A percentile compares a stretch with the other conserved stretches of the same genome.
These are phyloP conservation scores for Callyntrura guangdongensis DNA, from an alignment of 2,888 invertebrate genomes.

Conservation along the genomic window DNA sequence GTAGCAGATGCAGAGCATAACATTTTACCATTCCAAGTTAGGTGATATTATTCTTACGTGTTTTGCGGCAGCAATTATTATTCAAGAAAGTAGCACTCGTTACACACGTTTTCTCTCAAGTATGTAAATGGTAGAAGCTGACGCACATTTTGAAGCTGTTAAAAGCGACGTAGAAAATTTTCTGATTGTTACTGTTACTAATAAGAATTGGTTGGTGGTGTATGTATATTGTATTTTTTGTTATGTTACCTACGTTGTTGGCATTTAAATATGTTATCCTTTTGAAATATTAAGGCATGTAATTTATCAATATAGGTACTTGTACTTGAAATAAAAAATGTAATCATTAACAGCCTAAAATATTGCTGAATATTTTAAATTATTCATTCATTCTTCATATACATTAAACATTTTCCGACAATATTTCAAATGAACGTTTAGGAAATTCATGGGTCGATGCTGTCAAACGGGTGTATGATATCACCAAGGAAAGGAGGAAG, in stretches of 20 bases:
- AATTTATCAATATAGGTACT: neutral
- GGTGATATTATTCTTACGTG: neutral
- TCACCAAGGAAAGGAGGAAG: neutral
- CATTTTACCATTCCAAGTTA: neutral
- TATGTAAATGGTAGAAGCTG: neutral
- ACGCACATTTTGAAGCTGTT: neutral
- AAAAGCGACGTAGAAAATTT: too few relatives aligned
- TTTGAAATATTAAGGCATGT: neutral
- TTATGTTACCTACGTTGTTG: neutral
- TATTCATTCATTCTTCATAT: conserved; percentile 3
- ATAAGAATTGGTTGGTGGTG: too few relatives aligned
- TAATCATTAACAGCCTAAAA: neutral
- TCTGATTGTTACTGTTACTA: too few relatives aligned
- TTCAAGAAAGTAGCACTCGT: neutral
- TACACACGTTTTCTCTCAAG: neutral
- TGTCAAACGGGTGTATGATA: neutral
- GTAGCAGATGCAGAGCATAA: too few relatives aligned
- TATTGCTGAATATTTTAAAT: neutral
- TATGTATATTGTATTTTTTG: neutral
- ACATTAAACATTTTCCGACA: neutral
- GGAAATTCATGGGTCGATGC: neutral
- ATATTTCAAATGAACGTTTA: neutral
- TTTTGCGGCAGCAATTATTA: neutral
- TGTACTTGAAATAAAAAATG: neutral
- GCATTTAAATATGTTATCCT: neutral